Evolutionary conservation across 2,888 invertebrate genomes (phyloP).

Genomic region (Melieria picta): DNA sequence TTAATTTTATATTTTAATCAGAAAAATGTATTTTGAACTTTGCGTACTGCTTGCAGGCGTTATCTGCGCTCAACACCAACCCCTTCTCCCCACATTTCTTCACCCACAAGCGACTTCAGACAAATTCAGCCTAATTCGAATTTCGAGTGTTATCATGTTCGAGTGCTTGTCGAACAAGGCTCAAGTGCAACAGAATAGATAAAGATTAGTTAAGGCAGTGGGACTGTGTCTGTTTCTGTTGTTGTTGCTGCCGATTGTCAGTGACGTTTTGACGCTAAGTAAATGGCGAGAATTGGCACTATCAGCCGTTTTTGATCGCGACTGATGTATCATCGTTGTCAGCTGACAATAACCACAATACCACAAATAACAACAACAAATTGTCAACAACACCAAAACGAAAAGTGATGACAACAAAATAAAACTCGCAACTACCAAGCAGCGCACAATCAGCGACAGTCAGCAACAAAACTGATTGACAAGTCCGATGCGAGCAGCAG

Average conservation of each 20-base stretch:
- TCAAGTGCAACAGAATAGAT: constrained; percentile 14
- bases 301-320: constrained; percentile 42
- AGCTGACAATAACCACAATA: constrained; percentile 21
- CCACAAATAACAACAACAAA: constrained; percentile 7
- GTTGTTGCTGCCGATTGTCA: constrained; percentile 7
- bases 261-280: constrained; percentile 35
- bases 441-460: background rate
- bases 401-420: background rate
- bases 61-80: too few relatives aligned
- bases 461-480: constrained; percentile 15
- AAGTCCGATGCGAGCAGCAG: constrained; percentile 11
- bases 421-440: background rate
- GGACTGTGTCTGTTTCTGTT: background rate
- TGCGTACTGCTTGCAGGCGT: too few relatives aligned
- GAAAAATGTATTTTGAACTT: too few relatives aligned
- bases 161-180: too few relatives aligned
- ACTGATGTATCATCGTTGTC: constrained; percentile 33
- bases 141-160: too few relatives aligned
- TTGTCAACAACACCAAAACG: background rate
- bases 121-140: too few relatives aligned
- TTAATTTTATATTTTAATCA: too few relatives aligned
- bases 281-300: constrained; percentile 44
- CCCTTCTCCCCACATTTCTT: too few relatives aligned
- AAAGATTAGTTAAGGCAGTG: constrained; percentile 26
- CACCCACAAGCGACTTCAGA: too few relatives aligned